Percentiles rank a stretch among this genome's conserved stretches.
Evolutionary conservation across 2,888 invertebrate species (phyloP).

Genomic region (Galerucella calmariensis): DNA sequence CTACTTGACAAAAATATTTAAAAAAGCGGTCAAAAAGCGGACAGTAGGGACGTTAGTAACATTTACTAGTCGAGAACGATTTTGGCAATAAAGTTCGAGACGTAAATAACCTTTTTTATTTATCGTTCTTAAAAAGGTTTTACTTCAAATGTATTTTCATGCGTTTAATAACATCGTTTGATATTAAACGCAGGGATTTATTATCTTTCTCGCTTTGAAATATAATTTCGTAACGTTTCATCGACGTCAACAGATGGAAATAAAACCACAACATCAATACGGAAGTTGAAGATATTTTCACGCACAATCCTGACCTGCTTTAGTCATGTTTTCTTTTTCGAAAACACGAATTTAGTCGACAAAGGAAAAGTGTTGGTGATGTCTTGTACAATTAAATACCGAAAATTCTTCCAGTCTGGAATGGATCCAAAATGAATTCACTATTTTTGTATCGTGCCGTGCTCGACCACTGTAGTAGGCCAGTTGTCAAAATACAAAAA

Average conservation of each 20-base stretch:
- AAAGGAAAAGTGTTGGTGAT: constrained; percentile 24
- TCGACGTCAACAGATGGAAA: not conserved
- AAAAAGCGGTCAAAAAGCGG: too few relatives aligned
- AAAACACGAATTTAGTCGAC: constrained; percentile 14
- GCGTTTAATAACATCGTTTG: not conserved
- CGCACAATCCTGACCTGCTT: constrained; percentile 9
- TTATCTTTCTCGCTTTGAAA: not conserved
- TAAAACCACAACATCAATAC: constrained; percentile 2
- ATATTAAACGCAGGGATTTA: not conserved
- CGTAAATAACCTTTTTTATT: too few relatives aligned
- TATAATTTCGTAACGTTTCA: not conserved
- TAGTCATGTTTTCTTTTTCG: constrained; percentile 14
- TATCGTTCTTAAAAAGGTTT: too few relatives aligned
- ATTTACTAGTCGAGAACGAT: too few relatives aligned
- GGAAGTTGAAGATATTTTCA: not conserved
- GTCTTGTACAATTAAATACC: constrained; percentile 33
- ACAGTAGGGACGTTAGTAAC: too few relatives aligned
- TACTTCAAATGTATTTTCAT: too few relatives aligned
- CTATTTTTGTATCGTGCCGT: constrained; percentile 26
- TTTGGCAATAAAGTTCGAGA: too few relatives aligned
- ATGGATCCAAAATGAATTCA: constrained; percentile 29
- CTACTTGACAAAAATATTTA: too few relatives aligned
- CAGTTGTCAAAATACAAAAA: not conserved
- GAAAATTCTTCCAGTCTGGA: constrained; percentile 26
- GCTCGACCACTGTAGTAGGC: not conserved